A percentile compares a stretch with the other conserved stretches of the same genome.
These are phyloP conservation scores for Ophion obscuratus DNA, from an alignment of 2,888 invertebrate species.

Conservation along the genomic window DNA sequence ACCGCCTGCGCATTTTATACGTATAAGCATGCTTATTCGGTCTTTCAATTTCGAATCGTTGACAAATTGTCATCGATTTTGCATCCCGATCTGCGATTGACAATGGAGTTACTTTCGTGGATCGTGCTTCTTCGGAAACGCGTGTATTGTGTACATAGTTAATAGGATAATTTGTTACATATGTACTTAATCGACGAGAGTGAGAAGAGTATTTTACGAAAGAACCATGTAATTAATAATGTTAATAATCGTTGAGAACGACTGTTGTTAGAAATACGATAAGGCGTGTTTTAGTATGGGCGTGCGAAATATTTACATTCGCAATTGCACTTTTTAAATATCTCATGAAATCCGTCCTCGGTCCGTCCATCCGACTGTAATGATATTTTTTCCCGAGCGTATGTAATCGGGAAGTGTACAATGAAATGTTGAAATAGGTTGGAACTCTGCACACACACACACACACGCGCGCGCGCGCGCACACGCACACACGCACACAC, in stretches of 20 bases:
- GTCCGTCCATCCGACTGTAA: constrained; percentile 67
- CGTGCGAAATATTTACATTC: constrained; percentile 45
- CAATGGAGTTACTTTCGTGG: neutral
- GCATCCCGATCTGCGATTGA: neutral
- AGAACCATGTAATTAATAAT: constrained; percentile 40
- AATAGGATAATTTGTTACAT: constrained; percentile 52
- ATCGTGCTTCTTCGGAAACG: constrained; percentile 1
- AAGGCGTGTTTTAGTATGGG: constrained; percentile 14
- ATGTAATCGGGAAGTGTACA: constrained; percentile 1
- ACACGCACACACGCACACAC: neutral
- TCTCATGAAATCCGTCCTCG: constrained; percentile 51
- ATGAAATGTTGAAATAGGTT: neutral
- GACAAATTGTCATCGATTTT: constrained; percentile 12
- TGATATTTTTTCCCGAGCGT: neutral
- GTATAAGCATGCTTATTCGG: neutral
- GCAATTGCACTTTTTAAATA: constrained; percentile 37
- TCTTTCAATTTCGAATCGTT: neutral
- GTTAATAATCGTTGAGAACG: constrained; percentile 28
- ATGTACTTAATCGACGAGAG: constrained; percentile 43
- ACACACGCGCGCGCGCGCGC: too few species aligned
- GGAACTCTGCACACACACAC: constrained; percentile 10
- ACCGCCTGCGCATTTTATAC: neutral
- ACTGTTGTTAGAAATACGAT: constrained; percentile 28
- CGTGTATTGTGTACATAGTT: constrained; percentile 49
- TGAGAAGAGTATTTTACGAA: constrained; percentile 44